Base-by-base conservation (phyloP, 2,113 vertebrate species). In the Oceanodroma tethys region DNA sequence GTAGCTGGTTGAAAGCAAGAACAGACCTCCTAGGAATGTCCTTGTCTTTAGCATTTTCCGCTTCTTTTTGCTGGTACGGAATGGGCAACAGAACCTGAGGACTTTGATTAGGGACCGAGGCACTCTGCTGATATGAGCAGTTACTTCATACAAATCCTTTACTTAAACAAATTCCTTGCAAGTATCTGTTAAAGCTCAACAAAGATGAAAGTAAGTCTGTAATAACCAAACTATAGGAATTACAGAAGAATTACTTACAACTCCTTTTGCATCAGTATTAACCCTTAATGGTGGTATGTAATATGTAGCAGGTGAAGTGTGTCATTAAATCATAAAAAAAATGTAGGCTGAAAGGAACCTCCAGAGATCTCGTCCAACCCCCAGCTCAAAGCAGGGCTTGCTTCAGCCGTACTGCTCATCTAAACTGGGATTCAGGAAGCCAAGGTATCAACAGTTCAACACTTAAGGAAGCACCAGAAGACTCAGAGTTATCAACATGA, bases 41-140 rank as follows among this genome's bases (percentile, higher is more conserved):
- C 55, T 52, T 47, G 38, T 21, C 27, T 73, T 73, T 43, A 34
- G 13, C 48, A 29, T 52, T 42, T 74, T n/a, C 18, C 6, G 18
- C 19, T 43, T 26, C 53, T 47, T 71, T 70, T 47, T 48, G 3
- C n/a, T 12, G 19, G 38, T 45, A 14, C 36, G 34, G 48, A 52
- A 75, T 4, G 13, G 30, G 38, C 30, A 76, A 25, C 18, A 63
- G 62, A 52, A 47, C 32, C 29, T 1, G 0, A 56, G 34, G 38
- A 30, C 19, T 32, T 27, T 0, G 1, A 21, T 19, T 4, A 53
- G 25, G 25, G 59, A 6, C 21, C 0, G 2, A 52, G 52, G 53
- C 9, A 15, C 27, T 59, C 45, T 52, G 43, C 4, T 14, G 22
- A 66, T 1, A 21, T 4, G 1, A 80, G 43, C 29, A 36, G 48